Base-by-base conservation (phyloP, 1,140 invertebrate genomes). In the Philotrypesis tridentata region DNA sequence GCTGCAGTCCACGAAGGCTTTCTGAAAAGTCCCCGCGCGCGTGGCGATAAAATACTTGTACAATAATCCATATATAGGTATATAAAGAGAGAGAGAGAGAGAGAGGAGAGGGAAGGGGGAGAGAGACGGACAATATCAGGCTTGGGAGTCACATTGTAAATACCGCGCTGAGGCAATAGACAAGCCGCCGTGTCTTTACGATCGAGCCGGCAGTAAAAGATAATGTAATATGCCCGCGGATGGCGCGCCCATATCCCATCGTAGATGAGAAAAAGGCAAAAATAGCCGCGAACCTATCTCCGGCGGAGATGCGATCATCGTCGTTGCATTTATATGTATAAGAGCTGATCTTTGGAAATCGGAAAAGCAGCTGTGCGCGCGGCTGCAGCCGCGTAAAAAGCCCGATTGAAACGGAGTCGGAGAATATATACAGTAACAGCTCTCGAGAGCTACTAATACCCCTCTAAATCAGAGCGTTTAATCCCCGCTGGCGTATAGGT, bases 31-130 rank as follows among this genome's bases (percentile, higher is more conserved):
- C 40, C 37, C 7, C 23, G n/a, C n/a, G n/a, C n/a, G n/a, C n/a
- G n/a, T n/a, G 12, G 25, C 27, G 68, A 70, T 78, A 68, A 78
- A 78, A 17, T 55, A 48, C 25, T 33, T 23, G 9, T n/a, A 27
- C 9, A 60, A 23, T n/a, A 55, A 78, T 70, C 31, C 33, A 73
- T 79, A 72, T 63, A 79, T n/a, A n/a, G n/a, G n/a, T n/a, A n/a
- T n/a, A n/a, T n/a, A n/a, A n/a, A n/a, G n/a, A n/a, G n/a, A n/a
- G n/a, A n/a, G n/a, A n/a, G n/a, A n/a, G n/a, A n/a, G n/a, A n/a
- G n/a, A n/a, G n/a, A n/a, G n/a, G n/a, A n/a, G n/a, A n/a, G n/a
- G n/a, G n/a, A n/a, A n/a, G n/a, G n/a, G n/a, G n/a, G n/a, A n/a
- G n/a, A n/a, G n/a, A n/a, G n/a, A n/a, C n/a, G n/a, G n/a, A n/a